Base-by-base conservation (phyloP, 2,113 vertebrate species). In the Smithornis capensis region DNA sequence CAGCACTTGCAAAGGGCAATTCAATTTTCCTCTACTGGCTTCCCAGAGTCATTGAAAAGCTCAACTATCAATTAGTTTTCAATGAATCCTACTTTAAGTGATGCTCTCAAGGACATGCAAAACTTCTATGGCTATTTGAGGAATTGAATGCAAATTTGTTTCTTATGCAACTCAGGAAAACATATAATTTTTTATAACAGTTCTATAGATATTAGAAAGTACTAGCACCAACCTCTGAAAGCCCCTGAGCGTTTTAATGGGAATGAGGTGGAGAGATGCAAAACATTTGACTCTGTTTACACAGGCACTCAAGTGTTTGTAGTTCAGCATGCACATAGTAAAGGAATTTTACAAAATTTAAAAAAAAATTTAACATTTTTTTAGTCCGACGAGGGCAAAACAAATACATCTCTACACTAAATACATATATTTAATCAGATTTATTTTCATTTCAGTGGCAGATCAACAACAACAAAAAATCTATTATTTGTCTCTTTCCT, bases 111-210 rank as follows among this genome's bases (percentile, higher is more conserved):
- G 93, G 91, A 22, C 92, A 33, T 27, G 21, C 42, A 78, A 90
- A 83, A 52, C 62, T 91, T 55, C 4, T 13, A 74, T 63, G 59
- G 63, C 28, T 92, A 64, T 78, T 65, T 56, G 35, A 60, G 92
- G 92, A 88, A 86, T 75, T 77, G 52, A 90, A 95, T 94, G 92
- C 79, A 92, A 83, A 83, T 88, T 50, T 97, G 73, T 92, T 80
- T 76, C 88, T 86, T 68, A 29, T 35, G n/a, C 56, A 88, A 70
- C 90, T 75, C 33, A 10, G 82, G n/a, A 75, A 81, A 81, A 44
- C 29, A 27, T 78, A 80, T 88, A 0, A 78, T 78, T 93, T 94
- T 92, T 90, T 33, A 74, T 81, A 52, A 81, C 56, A 47, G 35
- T 68, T 47, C 24, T 56, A 73, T 13, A 83, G 77, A 62, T 82